A percentile compares a stretch with the other conserved stretches of the same genome.
Conservation (phyloP, 2,888 invertebrate species). For the Macrophya alboannulata region DNA sequence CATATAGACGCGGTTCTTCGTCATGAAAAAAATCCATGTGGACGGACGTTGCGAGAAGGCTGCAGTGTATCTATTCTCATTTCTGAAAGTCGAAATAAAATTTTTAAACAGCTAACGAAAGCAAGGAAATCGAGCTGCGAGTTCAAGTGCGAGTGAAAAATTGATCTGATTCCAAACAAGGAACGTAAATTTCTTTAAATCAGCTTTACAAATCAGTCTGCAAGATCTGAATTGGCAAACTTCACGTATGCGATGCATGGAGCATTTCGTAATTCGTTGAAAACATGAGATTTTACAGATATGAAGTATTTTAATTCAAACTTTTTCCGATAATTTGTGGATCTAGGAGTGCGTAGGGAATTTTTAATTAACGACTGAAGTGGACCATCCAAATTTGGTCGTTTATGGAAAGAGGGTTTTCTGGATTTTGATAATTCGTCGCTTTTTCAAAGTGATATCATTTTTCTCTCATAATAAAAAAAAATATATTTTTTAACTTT, state of each 20-base stretch:
- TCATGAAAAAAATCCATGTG: neutral
- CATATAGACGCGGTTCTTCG: neutral
- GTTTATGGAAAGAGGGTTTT: neutral
- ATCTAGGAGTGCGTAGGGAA: too few species aligned
- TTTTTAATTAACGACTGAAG: neutral
- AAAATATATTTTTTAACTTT: neutral
- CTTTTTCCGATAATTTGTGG: neutral
- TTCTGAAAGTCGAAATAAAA: neutral
- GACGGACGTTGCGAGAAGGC: neutral
- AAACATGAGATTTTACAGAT: neutral
- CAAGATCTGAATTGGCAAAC: neutral
- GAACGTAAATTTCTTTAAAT: neutral
- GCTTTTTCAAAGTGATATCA: neutral
- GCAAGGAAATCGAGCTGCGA: neutral
- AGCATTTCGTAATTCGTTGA: neutral
- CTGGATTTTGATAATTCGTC: neutral
- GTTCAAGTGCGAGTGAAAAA: neutral
- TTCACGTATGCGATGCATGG: neutral
- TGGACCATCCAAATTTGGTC: neutral
- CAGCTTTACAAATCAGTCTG: neutral
- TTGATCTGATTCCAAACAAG: neutral
- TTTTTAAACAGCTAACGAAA: neutral
- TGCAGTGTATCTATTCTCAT: neutral
- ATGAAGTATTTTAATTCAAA: neutral
- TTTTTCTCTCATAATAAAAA: neutral